These are phyloP conservation scores for Metalampra italica DNA, from an alignment of 2,888 invertebrate species.

Conservation along the genomic window DNA sequence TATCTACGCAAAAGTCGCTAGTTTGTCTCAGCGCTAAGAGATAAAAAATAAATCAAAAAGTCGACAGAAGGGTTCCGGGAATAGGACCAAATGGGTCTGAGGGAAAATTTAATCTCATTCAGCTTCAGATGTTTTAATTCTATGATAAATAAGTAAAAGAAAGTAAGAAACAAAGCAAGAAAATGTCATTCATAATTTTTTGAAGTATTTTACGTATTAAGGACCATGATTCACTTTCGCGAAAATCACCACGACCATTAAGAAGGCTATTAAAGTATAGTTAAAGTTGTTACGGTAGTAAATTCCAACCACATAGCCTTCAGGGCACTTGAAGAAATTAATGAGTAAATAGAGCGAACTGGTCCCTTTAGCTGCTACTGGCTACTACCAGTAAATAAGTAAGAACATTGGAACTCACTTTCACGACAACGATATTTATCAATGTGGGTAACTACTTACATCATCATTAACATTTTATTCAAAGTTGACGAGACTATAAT, in stretches of 20 bases:
- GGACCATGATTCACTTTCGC: conserved; percentile 27
- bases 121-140: too few species aligned
- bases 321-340: conserved; percentile 2
- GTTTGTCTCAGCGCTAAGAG: too few species aligned
- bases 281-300: conserved; percentile 13
- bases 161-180: too few species aligned
- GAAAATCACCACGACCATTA: conserved; percentile 21
- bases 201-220: too few species aligned
- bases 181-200: too few species aligned
- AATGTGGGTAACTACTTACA: background rate
- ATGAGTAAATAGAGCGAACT: background rate
- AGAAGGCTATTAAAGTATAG: conserved; percentile 20
- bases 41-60: background rate
- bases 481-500: background rate
- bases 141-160: too few species aligned
- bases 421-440: background rate
- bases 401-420: conserved; percentile 1
- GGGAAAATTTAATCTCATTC: background rate
- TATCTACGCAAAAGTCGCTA: too few species aligned
- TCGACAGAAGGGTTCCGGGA: too few species aligned
- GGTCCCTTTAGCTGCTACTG: background rate
- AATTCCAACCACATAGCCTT: conserved; percentile 14
- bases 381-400: background rate
- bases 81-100: too few species aligned
- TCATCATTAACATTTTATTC: conserved; percentile 1